phyloP scores from a whole-genome alignment of 2,888 invertebrate genomes.

The Omphaloscelis lunosa region DNA sequence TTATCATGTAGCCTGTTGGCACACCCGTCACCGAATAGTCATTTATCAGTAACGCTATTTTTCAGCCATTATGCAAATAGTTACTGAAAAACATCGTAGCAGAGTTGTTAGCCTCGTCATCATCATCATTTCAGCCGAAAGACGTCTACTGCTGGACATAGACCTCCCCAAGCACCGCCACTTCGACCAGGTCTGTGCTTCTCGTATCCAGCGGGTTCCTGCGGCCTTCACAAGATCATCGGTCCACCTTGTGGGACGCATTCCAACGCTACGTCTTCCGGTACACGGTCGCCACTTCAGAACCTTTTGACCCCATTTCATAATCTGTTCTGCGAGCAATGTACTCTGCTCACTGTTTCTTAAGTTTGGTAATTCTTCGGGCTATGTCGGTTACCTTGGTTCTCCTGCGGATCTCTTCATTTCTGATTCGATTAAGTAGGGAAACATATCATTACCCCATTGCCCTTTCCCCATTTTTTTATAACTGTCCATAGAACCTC shows the following conservation, averaged over 20 bases:
- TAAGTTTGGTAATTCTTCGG: background rate
- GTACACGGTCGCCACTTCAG: background rate
- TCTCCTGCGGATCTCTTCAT: background rate
- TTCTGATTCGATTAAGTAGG: background rate
- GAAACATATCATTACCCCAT: too few species aligned
- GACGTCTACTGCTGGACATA: background rate
- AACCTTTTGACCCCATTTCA: background rate
- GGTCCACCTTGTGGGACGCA: too few species aligned
- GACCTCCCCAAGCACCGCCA: background rate
- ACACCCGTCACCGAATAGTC: background rate
- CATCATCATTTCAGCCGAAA: background rate
- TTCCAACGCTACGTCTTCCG: background rate
- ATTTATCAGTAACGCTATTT: background rate
- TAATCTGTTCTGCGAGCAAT: background rate
- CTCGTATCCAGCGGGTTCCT: background rate
- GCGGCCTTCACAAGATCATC: too few species aligned
- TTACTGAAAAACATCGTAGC: background rate
- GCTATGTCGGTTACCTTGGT: background rate
- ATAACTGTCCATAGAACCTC: too few species aligned
- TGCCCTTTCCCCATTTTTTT: too few species aligned
- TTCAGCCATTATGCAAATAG: background rate
- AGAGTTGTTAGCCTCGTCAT: background rate
- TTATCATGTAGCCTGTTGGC: conserved; percentile 4
- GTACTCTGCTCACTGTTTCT: background rate
- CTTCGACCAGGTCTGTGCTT: background rate